These are phyloP conservation scores for Odontophorus gujanensis DNA, from an alignment of 2,113 vertebrate genomes.

Conservation along the genomic window DNA sequence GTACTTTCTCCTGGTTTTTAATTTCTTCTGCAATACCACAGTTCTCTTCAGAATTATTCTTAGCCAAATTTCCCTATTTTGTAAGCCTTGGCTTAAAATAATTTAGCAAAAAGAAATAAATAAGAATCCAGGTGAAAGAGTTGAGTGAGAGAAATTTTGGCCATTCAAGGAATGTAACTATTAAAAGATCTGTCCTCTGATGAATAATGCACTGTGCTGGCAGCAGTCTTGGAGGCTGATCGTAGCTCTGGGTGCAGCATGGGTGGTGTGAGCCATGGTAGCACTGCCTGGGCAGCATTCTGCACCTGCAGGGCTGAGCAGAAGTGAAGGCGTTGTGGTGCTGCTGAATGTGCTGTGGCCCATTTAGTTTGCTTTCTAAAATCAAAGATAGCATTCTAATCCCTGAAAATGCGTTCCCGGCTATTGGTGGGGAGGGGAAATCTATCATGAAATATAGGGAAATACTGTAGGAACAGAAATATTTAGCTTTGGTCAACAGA, in stretches of 20 bases:
- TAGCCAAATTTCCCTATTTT: not conserved
- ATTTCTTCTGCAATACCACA: not conserved
- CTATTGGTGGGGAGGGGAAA: not conserved
- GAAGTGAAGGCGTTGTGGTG: not conserved
- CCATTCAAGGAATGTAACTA: not conserved
- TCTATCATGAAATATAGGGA: not conserved
- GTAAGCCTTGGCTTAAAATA: not conserved
- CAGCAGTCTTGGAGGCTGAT: not conserved
- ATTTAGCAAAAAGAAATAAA: not conserved
- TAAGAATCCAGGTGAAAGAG: not conserved
- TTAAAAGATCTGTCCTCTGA: not conserved
- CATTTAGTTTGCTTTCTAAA: not conserved
- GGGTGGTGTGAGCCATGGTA: not conserved
- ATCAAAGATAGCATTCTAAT: not conserved
- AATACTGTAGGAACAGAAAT: not conserved
- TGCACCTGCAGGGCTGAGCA: not conserved
- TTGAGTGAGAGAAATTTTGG: not conserved
- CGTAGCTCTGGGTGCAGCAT: accelerated
- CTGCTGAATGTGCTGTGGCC: not conserved
- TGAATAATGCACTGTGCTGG: not conserved
- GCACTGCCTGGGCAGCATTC: not conserved
- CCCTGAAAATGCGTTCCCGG: not conserved
- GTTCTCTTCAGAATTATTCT: not conserved
- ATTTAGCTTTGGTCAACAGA: not conserved
- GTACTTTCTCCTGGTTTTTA: not conserved